Evolutionary conservation across 2,797 vertebrate species (phyloP).

Genomic region (Morus bassanus): DNA sequence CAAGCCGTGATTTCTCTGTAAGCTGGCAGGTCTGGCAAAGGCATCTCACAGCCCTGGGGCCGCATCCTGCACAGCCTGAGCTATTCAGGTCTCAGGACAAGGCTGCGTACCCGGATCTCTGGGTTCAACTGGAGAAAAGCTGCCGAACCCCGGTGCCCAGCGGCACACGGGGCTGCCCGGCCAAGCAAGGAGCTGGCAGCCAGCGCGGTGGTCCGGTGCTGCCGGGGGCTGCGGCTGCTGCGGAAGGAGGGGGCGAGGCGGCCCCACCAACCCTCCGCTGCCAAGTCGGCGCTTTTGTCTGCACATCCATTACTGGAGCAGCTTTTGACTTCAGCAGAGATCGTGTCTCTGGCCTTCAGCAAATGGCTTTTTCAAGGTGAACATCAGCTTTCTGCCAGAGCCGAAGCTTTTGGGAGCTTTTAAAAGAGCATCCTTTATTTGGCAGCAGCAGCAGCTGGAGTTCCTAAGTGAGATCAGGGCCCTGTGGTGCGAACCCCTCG

Average conservation of each 20-base stretch:
- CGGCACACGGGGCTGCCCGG: not conserved
- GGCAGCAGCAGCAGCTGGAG: not conserved
- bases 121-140: not conserved
- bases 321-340: not conserved
- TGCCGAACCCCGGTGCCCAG: rapidly evolving
- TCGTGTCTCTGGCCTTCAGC: conserved; percentile 14
- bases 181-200: not conserved
- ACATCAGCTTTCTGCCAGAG: not conserved
- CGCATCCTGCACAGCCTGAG: not conserved
- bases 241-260: rapidly evolving
- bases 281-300: not conserved
- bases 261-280: rapidly evolving
- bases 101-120: not conserved
- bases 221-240: not conserved
- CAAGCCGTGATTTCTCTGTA: rapidly evolving
- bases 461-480: not conserved
- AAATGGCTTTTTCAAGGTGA: conserved; percentile 44
- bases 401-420: conserved; percentile 1
- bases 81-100: not conserved
- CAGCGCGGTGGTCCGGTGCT: not conserved
- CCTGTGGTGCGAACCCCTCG: rapidly evolving
- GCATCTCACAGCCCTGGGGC: not conserved
- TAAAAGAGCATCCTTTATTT: not conserved
- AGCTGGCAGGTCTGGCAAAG: too few relatives aligned
- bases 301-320: conserved; percentile 6